Percentiles rank a stretch among this genome's conserved stretches.
phyloP scores from a whole-genome alignment of 2,797 vertebrate genomes.

The Balearica regulorum region DNA sequence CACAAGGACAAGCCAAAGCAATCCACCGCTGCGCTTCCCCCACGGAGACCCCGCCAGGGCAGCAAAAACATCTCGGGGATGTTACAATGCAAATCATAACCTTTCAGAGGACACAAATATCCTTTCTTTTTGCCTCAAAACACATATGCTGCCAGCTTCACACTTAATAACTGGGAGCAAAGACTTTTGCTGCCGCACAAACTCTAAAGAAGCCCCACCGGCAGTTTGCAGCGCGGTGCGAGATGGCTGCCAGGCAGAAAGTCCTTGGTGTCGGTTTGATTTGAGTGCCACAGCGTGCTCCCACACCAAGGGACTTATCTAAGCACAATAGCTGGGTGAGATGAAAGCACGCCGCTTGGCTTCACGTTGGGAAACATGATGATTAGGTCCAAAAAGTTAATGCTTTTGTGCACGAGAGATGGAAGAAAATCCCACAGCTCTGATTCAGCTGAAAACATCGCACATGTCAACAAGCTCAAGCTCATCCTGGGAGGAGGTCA shows the following conservation, averaged over 20 bases:
- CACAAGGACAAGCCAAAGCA: not conserved
- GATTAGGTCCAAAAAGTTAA: not conserved
- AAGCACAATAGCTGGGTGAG: not conserved
- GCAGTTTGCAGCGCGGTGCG: not conserved
- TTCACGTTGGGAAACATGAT: not conserved
- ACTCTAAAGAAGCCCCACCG: not conserved
- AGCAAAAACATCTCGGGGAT: not conserved
- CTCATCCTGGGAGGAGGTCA: not conserved
- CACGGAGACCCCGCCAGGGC: not conserved
- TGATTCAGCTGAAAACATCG: not conserved
- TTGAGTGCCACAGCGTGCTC: not conserved
- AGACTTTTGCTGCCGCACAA: not conserved
- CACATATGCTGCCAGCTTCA: not conserved
- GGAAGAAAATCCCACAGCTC: not conserved
- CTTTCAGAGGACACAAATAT: not conserved
- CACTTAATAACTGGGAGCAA: not conserved
- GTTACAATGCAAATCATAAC: not conserved
- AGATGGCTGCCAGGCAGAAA: not conserved
- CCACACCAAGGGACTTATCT: not conserved
- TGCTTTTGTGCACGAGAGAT: not conserved
- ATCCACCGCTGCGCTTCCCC: not conserved
- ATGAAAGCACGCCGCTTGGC: not conserved
- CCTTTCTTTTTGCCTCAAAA: not conserved
- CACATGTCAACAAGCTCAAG: not conserved
- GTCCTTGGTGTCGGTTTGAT: not conserved